phyloP scores from a whole-genome alignment of 1,140 invertebrate species.

The Drosophila serrata region DNA sequence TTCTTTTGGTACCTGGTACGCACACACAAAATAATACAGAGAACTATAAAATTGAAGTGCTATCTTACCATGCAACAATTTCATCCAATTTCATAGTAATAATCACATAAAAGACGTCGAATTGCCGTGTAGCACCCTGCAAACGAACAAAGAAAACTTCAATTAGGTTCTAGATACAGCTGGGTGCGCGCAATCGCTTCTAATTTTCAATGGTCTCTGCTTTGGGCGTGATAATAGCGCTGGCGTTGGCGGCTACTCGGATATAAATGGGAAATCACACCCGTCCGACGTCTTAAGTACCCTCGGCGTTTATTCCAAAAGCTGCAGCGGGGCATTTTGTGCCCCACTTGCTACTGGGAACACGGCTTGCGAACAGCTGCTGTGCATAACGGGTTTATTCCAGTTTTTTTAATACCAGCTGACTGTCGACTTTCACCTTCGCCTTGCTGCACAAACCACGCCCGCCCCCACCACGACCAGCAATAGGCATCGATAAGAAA shows the following conservation, averaged over 20 bases:
- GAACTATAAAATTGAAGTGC: background rate
- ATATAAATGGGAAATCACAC: constrained; percentile 15
- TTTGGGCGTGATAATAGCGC: constrained; percentile 21
- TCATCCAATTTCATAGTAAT: constrained; percentile 85
- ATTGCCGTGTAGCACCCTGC: constrained; percentile 54
- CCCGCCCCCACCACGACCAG: constrained; percentile 28
- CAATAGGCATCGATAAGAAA: background rate
- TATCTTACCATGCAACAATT: constrained; percentile 83
- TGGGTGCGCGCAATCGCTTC: background rate
- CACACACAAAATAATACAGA: background rate
- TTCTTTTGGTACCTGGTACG: constrained; percentile 94
- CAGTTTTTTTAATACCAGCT: constrained; percentile 47
- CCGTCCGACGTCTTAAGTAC: constrained; percentile 1
- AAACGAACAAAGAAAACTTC: constrained; percentile 33
- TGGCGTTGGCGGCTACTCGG: constrained; percentile 7
- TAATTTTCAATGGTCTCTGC: constrained; percentile 14
- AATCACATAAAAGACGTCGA: constrained; percentile 70
- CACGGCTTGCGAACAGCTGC: constrained; percentile 22
- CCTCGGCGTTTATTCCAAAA: background rate
- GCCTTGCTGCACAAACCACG: constrained; percentile 51
- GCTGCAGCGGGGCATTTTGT: constrained; percentile 8
- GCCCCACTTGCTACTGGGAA: constrained; percentile 20
- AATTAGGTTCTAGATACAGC: constrained; percentile 8
- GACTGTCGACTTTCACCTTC: constrained; percentile 76
- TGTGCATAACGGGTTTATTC: constrained; percentile 47